A percentile compares a stretch with the other conserved stretches of the same genome.
Evolutionary conservation across 1,140 invertebrate genomes (phyloP).

Genomic region (Drosophila carrolli): DNA sequence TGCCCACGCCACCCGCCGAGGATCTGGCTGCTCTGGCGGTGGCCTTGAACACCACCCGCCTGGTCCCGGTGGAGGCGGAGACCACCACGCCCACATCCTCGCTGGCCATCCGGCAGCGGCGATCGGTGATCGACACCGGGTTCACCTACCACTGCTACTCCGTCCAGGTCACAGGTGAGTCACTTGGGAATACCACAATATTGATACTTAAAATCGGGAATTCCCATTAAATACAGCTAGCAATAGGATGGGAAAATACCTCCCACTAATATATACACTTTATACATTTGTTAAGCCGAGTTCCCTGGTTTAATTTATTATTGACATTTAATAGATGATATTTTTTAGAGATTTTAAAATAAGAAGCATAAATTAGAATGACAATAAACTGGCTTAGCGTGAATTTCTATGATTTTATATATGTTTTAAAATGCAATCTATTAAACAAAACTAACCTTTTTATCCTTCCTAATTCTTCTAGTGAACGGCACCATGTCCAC

Average conservation of each 20-base stretch:
- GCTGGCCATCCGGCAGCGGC: slow-evolving; percentile 54
- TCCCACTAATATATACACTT: no score
- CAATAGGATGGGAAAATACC: no score
- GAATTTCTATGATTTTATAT: no score
- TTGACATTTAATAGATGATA: no score
- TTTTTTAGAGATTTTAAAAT: no score
- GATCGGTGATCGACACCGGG: slow-evolving; percentile 32
- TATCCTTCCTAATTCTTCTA: neutral
- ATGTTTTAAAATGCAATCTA: no score
- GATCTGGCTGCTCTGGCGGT: slow-evolving; percentile 29
- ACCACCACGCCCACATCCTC: slow-evolving; percentile 3
- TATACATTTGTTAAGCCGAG: no score
- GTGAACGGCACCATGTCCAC: slow-evolving; percentile 45
- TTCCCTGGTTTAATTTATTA: no score
- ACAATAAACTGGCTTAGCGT: no score
- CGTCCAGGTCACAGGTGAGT: slow-evolving; percentile 51
- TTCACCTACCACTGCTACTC: slow-evolving; percentile 72
- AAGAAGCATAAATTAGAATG: no score
- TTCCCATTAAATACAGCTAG: no score
- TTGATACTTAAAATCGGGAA: neutral
- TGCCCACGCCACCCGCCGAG: slow-evolving; percentile 67
- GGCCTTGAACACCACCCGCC: slow-evolving; percentile 27
- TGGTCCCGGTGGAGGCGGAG: slow-evolving; percentile 11
- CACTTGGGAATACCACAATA: neutral
- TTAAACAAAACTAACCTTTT: slow-evolving; percentile 4